A percentile compares a stretch with the other conserved stretches of the same genome.
phyloP scores from a whole-genome alignment of 2,888 invertebrate genomes.

The Thalpophila matura region DNA sequence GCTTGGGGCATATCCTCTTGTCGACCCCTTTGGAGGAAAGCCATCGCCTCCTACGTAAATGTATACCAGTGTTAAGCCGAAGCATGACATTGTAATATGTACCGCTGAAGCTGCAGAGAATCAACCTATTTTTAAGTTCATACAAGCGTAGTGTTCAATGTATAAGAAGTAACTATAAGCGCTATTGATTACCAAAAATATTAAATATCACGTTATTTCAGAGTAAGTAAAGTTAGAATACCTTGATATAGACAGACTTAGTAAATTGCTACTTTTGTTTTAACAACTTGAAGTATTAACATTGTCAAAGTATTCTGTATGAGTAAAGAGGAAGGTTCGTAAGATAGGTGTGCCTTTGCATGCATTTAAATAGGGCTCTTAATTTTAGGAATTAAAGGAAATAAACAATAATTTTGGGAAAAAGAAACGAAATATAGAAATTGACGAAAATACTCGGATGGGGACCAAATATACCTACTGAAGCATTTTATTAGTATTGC shows the following conservation, averaged over 20 bases:
- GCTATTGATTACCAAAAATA: slow-evolving; percentile 31
- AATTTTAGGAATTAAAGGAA: not conserved
- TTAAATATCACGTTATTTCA: slow-evolving; percentile 25
- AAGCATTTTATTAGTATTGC: slow-evolving; percentile 55
- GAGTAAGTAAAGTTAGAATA: slow-evolving; percentile 29
- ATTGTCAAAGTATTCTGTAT: slow-evolving; percentile 32
- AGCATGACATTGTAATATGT: slow-evolving; percentile 71
- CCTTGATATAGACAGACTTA: slow-evolving; percentile 32
- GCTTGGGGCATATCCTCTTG: slow-evolving; percentile 84
- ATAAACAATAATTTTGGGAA: slow-evolving; percentile 4
- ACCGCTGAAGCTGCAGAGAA: slow-evolving; percentile 57
- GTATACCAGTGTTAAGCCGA: slow-evolving; percentile 80
- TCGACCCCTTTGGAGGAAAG: slow-evolving; percentile 85
- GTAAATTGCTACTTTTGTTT: slow-evolving; percentile 28
- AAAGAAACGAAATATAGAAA: slow-evolving; percentile 4
- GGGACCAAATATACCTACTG: slow-evolving; percentile 46
- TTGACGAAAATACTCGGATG: slow-evolving; percentile 5
- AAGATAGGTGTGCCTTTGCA: slow-evolving; percentile 29
- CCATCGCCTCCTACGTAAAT: slow-evolving; percentile 89
- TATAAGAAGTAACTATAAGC: slow-evolving; percentile 52
- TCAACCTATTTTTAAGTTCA: slow-evolving; percentile 31
- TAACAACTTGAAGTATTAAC: slow-evolving; percentile 24
- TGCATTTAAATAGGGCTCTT: slow-evolving; percentile 1
- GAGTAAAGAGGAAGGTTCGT: slow-evolving; percentile 25
- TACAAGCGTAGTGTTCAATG: slow-evolving; percentile 55